phyloP scores from a whole-genome alignment of 2,797 vertebrate species.

The Iguana delicatissima region DNA sequence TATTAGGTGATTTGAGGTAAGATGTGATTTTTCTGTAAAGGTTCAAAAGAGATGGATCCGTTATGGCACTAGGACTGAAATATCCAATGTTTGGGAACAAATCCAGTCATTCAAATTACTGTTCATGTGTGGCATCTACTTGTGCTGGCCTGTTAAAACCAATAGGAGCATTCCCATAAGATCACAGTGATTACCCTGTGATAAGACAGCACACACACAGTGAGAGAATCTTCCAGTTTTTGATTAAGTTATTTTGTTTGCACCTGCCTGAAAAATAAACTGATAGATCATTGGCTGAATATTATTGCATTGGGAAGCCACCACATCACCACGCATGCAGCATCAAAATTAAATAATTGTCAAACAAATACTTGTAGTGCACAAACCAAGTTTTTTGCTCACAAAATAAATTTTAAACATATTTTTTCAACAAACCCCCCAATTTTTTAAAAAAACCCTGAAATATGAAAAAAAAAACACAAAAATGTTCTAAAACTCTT shows the following conservation, averaged over 20 bases:
- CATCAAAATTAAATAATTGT: not conserved
- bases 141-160: not conserved
- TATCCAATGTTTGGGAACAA: not conserved
- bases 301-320: not conserved
- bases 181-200: not conserved
- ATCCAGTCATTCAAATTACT: not conserved
- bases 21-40: not conserved
- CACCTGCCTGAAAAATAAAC: not conserved
- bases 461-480: no score
- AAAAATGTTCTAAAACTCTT: no score
- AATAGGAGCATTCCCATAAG: not conserved
- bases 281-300: not conserved
- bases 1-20: no score
- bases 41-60: not conserved
- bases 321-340: not conserved
- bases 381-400: no score
- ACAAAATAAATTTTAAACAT: no score
- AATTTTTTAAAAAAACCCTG: no score
- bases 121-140: not conserved
- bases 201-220: not conserved
- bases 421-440: no score
- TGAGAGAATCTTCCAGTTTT: not conserved
- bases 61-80: not conserved
- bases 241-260: not conserved
- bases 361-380: no score